Percentiles rank a stretch among this genome's conserved stretches.
phyloP scores from a whole-genome alignment of 2,113 vertebrate species.

The Macrotis lagotis region DNA sequence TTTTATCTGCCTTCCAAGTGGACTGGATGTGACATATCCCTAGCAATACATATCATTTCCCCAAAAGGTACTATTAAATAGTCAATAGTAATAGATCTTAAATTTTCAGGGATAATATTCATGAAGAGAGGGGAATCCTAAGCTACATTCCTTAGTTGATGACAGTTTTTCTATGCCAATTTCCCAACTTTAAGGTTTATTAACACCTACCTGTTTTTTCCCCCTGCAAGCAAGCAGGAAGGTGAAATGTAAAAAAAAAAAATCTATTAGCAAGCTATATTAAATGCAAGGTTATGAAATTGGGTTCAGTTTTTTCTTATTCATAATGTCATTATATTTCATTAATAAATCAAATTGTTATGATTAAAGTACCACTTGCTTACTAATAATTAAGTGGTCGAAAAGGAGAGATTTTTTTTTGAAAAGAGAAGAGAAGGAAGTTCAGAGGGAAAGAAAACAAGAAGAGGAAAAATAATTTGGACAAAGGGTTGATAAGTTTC shows the following conservation, averaged over 20 bases:
- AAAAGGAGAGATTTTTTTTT: not conserved
- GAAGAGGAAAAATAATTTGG: not conserved
- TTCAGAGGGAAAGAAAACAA: not conserved
- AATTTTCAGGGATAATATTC: conserved; percentile 80
- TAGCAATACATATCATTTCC: conserved; percentile 66
- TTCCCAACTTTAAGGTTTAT: conserved; percentile 77
- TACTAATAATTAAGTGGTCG: not conserved
- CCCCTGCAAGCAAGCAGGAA: conserved; percentile 65
- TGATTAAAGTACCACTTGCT: not conserved
- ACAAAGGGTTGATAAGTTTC: not conserved
- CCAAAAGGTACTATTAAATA: conserved; percentile 71
- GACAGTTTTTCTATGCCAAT: conserved; percentile 79
- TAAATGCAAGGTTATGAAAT: not conserved
- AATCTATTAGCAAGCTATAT: conserved; percentile 33
- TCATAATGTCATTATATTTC: not conserved
- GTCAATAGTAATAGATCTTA: conserved; percentile 77
- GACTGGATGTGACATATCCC: conserved; percentile 55
- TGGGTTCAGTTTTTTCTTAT: not conserved
- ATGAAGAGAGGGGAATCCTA: conserved; percentile 74
- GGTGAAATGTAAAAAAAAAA: conserved; percentile 31
- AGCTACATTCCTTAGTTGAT: conserved; percentile 78
- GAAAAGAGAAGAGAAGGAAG: not conserved
- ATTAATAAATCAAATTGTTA: not conserved
- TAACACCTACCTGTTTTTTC: conserved; percentile 75
- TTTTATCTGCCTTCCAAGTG: conserved; percentile 61